phyloP scores from a whole-genome alignment of 2,113 vertebrate species.

The Solea senegalensis region DNA sequence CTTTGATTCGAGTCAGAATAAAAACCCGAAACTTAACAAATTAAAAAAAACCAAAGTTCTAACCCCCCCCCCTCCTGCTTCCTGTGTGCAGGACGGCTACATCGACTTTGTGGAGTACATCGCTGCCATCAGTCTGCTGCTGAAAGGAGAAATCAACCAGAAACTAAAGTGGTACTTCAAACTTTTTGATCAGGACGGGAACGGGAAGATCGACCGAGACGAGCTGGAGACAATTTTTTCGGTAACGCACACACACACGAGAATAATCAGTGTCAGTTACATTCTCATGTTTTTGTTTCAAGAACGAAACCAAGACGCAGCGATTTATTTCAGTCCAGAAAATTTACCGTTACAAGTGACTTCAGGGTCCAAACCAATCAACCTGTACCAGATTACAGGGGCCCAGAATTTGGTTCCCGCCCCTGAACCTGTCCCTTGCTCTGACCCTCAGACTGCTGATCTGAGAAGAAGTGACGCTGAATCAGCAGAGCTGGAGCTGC shows the following conservation, averaged over 20 bases:
- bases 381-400: no score
- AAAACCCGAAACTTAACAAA: background rate
- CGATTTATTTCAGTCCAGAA: no score
- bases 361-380: no score
- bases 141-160: slow-evolving; percentile 91
- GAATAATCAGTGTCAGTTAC: no score
- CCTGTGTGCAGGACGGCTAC: slow-evolving; percentile 84
- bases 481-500: slow-evolving; percentile 10
- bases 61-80: no score
- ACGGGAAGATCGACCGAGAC: slow-evolving; percentile 90
- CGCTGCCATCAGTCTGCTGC: slow-evolving; percentile 89
- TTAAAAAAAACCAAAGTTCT: background rate
- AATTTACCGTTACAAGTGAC: no score
- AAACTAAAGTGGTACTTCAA: slow-evolving; percentile 98
- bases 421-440: background rate
- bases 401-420: no score
- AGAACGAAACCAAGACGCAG: no score
- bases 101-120: slow-evolving; percentile 95
- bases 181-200: slow-evolving; percentile 90
- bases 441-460: background rate
- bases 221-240: slow-evolving; percentile 89
- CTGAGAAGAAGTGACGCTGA: slow-evolving; percentile 2
- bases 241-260: slow-evolving; percentile 24
- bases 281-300: no score
- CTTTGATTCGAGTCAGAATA: background rate